phyloP scores from a whole-genome alignment of 1,140 invertebrate genomes.

The Pseudachorutes palmiensis region DNA sequence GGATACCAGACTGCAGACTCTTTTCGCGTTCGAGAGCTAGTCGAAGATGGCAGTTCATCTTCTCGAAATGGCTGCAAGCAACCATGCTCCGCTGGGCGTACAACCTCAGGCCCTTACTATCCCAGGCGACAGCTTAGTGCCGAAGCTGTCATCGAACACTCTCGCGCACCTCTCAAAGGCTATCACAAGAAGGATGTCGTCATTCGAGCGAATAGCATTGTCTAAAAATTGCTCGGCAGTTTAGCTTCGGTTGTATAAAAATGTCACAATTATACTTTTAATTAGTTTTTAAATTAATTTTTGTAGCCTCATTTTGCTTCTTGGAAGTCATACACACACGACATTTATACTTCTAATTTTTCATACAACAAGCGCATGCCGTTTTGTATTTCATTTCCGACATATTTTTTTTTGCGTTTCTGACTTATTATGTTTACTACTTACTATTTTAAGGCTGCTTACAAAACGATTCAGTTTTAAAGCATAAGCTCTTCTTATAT shows the following conservation, averaged over 20 bases:
- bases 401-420: neutral
- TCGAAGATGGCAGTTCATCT: constrained; percentile 10
- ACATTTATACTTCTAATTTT: too few species aligned
- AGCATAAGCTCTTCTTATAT: too few species aligned
- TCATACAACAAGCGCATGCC: neutral
- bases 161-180: neutral
- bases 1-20: constrained; percentile 17
- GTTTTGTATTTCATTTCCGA: neutral
- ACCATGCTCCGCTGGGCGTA: neutral
- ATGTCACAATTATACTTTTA: too few species aligned
- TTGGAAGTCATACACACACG: too few species aligned
- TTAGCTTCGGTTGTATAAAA: neutral
- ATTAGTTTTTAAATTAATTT: too few species aligned
- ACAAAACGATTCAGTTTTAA: too few species aligned
- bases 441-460: too few species aligned
- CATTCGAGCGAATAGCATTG: constrained; percentile 37
- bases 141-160: constrained; percentile 18
- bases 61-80: constrained; percentile 22
- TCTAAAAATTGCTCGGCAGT: constrained; percentile 18
- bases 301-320: too few species aligned
- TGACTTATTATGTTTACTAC: too few species aligned
- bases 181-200: constrained; percentile 26
- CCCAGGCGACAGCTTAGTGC: constrained; percentile 32
- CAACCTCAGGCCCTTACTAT: constrained; percentile 22
- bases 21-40: constrained; percentile 19